phyloP scores from a whole-genome alignment of 2,888 invertebrate genomes.

The Pimpla rufipes region DNA sequence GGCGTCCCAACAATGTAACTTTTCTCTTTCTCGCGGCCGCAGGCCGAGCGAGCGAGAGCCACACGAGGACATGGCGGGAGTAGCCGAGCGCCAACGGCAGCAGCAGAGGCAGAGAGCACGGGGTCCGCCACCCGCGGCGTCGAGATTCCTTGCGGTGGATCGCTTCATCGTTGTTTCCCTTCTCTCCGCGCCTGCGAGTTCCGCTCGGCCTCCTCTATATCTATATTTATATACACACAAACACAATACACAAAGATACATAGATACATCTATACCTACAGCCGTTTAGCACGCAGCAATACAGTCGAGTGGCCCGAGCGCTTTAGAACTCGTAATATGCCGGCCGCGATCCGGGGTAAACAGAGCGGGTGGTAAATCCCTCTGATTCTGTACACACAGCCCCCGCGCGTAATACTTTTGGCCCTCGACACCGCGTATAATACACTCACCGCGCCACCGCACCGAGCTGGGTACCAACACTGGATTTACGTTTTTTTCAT shows the following conservation, averaged over 20 bases:
- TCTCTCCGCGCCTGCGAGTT: neutral
- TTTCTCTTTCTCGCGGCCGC: slow-evolving; percentile 40
- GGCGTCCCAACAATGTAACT: slow-evolving; percentile 49
- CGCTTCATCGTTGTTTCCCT: slow-evolving; percentile 53
- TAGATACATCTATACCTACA: neutral
- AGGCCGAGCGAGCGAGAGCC: slow-evolving; percentile 36
- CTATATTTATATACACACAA: slow-evolving; percentile 20
- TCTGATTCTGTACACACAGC: slow-evolving; percentile 66
- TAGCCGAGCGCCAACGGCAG: neutral
- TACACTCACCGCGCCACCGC: slow-evolving; percentile 13
- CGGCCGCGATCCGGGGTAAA: slow-evolving; percentile 70
- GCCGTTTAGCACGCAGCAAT: slow-evolving; percentile 2
- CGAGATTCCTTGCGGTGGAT: slow-evolving; percentile 66
- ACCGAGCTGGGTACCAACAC: no score
- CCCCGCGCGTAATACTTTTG: slow-evolving; percentile 42
- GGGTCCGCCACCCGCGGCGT: slow-evolving; percentile 65
- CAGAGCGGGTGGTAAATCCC: slow-evolving; percentile 74
- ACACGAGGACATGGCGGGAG: slow-evolving; percentile 17
- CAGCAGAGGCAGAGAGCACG: slow-evolving; percentile 30
- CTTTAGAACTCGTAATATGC: slow-evolving; percentile 55
- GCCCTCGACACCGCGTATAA: slow-evolving; percentile 49
- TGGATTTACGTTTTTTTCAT: no score
- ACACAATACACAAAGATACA: no score
- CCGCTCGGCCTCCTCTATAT: neutral
- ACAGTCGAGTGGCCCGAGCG: slow-evolving; percentile 45